Evolutionary conservation across 35 echinoderm and acorn worm genomes (phyloP).

Genomic region (Apostichopus parvimensis): DNA sequence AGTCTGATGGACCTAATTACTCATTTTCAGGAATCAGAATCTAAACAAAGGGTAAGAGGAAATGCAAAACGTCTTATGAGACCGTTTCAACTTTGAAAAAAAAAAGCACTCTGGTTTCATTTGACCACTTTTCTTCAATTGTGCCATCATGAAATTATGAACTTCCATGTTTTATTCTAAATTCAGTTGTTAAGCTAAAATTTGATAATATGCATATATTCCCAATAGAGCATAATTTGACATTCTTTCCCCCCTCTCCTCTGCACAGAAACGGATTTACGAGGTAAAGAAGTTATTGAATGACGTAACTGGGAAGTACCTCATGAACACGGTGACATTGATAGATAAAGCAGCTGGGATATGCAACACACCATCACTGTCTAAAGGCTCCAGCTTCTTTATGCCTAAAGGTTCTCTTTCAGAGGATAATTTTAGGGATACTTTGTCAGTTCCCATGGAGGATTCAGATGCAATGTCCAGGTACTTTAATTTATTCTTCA

Average conservation of each 20-base stretch:
- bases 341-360: slow-evolving; percentile 45
- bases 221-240: too few species aligned
- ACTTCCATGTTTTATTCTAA: too few species aligned
- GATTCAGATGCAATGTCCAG: neutral
- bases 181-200: too few species aligned
- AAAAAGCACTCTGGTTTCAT: too few species aligned
- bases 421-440: slow-evolving; percentile 13
- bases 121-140: too few species aligned
- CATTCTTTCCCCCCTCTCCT: neutral
- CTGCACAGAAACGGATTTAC: neutral
- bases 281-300: slow-evolving; percentile 39
- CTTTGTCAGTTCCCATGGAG: neutral
- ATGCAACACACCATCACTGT: slow-evolving; percentile 16
- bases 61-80: too few species aligned
- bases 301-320: slow-evolving; percentile 23
- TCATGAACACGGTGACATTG: slow-evolving; percentile 28
- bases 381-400: slow-evolving; percentile 43
- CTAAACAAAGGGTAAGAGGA: neutral
- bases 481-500: neutral
- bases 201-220: too few species aligned
- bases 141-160: too few species aligned
- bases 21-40: slow-evolving; percentile 15
- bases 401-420: slow-evolving; percentile 1
- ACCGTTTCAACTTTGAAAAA: too few species aligned
- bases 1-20: slow-evolving; percentile 5